These are phyloP conservation scores for Cremastobaeus sp. DNA, from an alignment of 2,888 invertebrate species.

Conservation along the genomic window DNA sequence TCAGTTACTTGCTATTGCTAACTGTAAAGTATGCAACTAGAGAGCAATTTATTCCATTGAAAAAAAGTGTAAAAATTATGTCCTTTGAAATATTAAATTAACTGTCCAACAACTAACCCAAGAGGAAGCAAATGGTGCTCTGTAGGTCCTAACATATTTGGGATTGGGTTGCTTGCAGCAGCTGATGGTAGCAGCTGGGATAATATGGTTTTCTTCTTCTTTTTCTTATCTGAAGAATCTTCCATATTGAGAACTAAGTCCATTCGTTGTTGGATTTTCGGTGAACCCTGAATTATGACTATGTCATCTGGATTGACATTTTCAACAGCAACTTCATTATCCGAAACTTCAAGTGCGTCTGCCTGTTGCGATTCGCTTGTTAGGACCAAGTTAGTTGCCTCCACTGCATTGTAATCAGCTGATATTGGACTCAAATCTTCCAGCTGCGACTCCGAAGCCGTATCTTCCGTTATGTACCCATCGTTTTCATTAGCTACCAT, in stretches of 20 bases:
- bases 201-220: conserved; percentile 83
- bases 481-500: conserved; percentile 67
- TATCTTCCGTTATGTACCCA: conserved; percentile 75
- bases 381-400: conserved; percentile 67
- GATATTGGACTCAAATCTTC: conserved; percentile 75
- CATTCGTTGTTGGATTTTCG: conserved; percentile 76
- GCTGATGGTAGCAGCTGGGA: conserved; percentile 83
- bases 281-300: conserved; percentile 70
- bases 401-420: conserved; percentile 75
- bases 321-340: conserved; percentile 67
- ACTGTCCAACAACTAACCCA: conserved; percentile 78
- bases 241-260: conserved; percentile 73
- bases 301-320: conserved; percentile 70
- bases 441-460: conserved; percentile 74
- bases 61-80: too few relatives aligned
- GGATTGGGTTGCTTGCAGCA: conserved; percentile 76
- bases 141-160: conserved; percentile 82
- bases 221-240: conserved; percentile 80
- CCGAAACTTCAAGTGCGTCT: conserved; percentile 70
- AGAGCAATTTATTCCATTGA: too few relatives aligned
- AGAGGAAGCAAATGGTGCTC: conserved; percentile 86
- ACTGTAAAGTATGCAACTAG: too few relatives aligned
- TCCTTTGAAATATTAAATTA: too few relatives aligned
- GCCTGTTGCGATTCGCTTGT: conserved; percentile 64
- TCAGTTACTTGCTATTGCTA: too few relatives aligned